Evolutionary conservation across 2,113 vertebrate species (phyloP), one percentile per base, ranked within the genome.

Genomic region (Xyliphius kryptos): DNA sequence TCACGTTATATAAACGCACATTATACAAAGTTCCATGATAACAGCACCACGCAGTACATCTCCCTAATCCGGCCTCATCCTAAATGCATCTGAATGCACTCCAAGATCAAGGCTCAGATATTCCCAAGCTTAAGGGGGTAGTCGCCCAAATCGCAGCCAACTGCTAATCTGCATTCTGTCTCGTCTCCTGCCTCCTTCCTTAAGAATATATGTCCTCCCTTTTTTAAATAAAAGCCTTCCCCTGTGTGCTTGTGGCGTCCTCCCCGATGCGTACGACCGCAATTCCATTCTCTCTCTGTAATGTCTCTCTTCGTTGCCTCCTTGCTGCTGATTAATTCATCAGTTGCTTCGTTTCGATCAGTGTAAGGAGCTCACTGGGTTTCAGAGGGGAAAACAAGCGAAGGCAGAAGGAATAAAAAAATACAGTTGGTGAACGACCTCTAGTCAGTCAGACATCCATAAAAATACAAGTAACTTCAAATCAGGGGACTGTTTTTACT

Each of bases 101-200:
- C 38, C 38, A 47, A 69, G 71, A 71, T 76, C 71, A 76, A 63
- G 68, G 54, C 47, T 54, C 50, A 53, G 62, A 56, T 70, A 69
- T 70, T 56, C 57, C 48, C 6, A 5, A 37, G 63, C 58, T 66
- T 60, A 67, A 53, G 69, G 48, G 9, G n/a, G 15, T 43, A 47
- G 48, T 68, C 54, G 1, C 41, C 56, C 54, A 71, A 76, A 76
- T 71, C 52, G 71, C 60, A 76, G 59, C 52, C 71, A 74, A 66
- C 20, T 66, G 56, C 37, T 61, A 55, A 59, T 73, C 56, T 21
- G 4, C 15, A 15, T 58, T 67, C 43, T 50, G 40, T 61, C 41
- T n/a, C n/a, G n/a, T n/a, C n/a, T 60, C 6, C 14, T 8, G 37
- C 47, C 46, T 47, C 36, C 12, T 52, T 50, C 55, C 56, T 55